These are phyloP conservation scores for Tridacna gigas DNA, from an alignment of 2,888 invertebrate species.

Conservation along the genomic window DNA sequence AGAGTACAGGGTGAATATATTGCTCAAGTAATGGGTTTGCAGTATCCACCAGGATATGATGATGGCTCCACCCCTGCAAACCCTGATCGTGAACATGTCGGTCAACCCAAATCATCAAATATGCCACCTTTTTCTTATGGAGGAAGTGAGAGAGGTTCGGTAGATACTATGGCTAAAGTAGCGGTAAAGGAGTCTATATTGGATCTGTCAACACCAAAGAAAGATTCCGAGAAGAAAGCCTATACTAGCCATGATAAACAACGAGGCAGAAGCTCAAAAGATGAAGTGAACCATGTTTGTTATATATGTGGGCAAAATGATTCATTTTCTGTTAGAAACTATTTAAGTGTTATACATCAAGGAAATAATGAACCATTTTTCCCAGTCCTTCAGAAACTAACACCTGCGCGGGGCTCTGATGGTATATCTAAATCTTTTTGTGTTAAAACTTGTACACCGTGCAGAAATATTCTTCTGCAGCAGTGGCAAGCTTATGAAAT, in stretches of 20 bases:
- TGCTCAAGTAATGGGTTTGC: constrained; percentile 90
- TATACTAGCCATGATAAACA: constrained; percentile 4
- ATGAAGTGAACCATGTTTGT: constrained; percentile 89
- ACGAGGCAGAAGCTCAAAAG: constrained; percentile 39
- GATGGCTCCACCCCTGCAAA: constrained; percentile 60
- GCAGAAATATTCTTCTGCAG: constrained; percentile 93
- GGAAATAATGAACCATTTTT: constrained; percentile 92
- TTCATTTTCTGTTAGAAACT: constrained; percentile 90
- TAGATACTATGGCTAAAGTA: constrained; percentile 2
- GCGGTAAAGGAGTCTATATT: constrained; percentile 69
- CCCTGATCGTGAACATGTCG: constrained; percentile 37
- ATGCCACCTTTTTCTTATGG: constrained; percentile 12
- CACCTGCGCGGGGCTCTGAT: constrained; percentile 93
- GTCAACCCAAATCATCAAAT: constrained; percentile 26
- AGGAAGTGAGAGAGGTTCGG: constrained; percentile 3
- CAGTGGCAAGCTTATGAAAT: constrained; percentile 93
- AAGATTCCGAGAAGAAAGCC: constrained; percentile 30
- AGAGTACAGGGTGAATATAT: constrained; percentile 96
- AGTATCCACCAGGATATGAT: constrained; percentile 76
- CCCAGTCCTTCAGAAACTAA: constrained; percentile 93
- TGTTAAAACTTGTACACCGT: constrained; percentile 94
- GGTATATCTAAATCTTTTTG: constrained; percentile 95
- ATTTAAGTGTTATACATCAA: constrained; percentile 93
- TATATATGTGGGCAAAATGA: constrained; percentile 94
- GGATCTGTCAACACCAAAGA: constrained; percentile 75